Evolutionary conservation across 2,113 vertebrate species (phyloP), one percentile per base, ranked within the genome.

Genomic region (Empidonax traillii): DNA sequence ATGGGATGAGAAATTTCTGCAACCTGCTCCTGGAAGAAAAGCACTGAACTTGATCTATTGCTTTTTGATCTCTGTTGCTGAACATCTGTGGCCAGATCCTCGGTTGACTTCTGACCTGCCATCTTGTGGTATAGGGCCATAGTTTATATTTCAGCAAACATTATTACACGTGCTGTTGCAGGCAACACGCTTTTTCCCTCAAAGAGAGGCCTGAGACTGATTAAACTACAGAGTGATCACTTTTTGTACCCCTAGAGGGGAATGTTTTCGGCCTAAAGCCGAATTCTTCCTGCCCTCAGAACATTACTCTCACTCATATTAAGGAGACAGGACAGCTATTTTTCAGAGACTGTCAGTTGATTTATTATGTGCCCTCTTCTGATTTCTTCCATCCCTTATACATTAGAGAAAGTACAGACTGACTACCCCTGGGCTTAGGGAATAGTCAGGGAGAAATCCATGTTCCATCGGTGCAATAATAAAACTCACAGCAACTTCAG

Each of bases 41-140:
- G 69, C 19, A 15, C 73, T 41, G 86, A 19, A 43, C 49, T 59
- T 94, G 92, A 93, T 92, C 10, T 52, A 75, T 55, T 49, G 37
- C 12, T 2, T 82, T 96, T 90, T 94, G 88, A 86, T 95, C 65
- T 94, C 73, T 33, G 0, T 23, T 73, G 90, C 73, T 0, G 52
- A 93, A 96, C 90, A 96, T 96, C 96, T 97, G 96, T 0, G 2
- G 76, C 90, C 92, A 96, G 92, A 92, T 96, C 96, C 94, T 93
- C 92, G 78, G 52, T 10, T 96, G 94, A 95, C 96, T 96, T 96
- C 88, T 97, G 96, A 96, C 96, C 93, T 96, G 69, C 80, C 58
- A 68, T 94, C 86, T 90, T 74, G 46, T 80, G 69, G 47, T 96
- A 75, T 87, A 68, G 0, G 5, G 85, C 88, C 68, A 4, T 67